Evolutionary conservation across 2,888 invertebrate genomes (phyloP).

Genomic region (Pachycephus smyrnensis): DNA sequence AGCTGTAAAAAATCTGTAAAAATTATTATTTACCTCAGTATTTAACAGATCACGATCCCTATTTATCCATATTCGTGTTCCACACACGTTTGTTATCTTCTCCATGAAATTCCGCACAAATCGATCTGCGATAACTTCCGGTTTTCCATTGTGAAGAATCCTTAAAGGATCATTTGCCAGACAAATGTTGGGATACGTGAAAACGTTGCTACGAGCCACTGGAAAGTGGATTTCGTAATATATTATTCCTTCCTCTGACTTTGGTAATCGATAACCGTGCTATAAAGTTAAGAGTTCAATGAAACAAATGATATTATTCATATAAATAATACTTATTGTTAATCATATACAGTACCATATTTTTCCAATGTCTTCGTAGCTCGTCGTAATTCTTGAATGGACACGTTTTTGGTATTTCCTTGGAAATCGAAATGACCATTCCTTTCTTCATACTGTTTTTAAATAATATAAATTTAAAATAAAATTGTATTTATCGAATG

Average conservation of each 20-base stretch:
- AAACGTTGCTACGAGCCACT: constrained; percentile 32
- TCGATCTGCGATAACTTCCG: no score
- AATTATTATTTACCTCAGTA: no score
- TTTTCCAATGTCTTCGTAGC: constrained; percentile 61
- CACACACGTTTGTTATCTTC: no score
- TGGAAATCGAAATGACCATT: constrained; percentile 49
- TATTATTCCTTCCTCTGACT: constrained; percentile 41
- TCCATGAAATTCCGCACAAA: no score
- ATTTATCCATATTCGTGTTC: no score
- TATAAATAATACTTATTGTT: background rate
- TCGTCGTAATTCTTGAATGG: constrained; percentile 53
- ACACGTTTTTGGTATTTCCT: constrained; percentile 47
- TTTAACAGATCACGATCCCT: no score
- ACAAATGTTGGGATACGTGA: constrained; percentile 55
- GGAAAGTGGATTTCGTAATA: constrained; percentile 56
- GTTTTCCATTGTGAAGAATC: constrained; percentile 14
- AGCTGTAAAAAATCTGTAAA: no score
- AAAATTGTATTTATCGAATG: no score
- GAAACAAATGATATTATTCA: background rate
- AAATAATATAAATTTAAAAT: constrained; percentile 17
- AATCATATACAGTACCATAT: constrained; percentile 51
- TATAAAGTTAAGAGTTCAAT: constrained; percentile 31
- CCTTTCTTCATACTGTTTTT: constrained; percentile 49
- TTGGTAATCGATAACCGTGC: constrained; percentile 61
- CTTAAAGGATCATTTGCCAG: constrained; percentile 37